Conservation (phyloP, 2,113 vertebrate genomes). For the Chiloscyllium plagiosum region DNA sequence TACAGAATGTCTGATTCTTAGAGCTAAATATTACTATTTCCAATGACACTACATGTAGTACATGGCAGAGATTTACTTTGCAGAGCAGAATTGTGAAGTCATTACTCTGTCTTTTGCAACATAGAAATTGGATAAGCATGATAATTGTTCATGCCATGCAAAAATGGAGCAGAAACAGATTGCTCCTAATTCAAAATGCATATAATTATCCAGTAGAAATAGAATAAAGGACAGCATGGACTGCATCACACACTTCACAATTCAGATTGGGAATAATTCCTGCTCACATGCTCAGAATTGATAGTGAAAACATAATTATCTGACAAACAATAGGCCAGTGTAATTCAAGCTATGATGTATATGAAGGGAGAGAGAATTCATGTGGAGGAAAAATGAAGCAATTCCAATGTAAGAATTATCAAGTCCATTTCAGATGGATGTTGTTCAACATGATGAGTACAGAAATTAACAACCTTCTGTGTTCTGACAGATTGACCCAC, state of each 20-base stretch:
- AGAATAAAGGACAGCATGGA: not conserved
- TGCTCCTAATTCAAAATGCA: not conserved
- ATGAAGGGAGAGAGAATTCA: not conserved
- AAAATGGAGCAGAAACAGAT: not conserved
- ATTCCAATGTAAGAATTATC: not conserved
- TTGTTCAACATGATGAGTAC: not conserved
- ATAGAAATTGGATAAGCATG: not conserved
- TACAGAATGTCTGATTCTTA: not conserved
- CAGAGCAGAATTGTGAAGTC: not conserved
- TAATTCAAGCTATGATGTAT: not conserved
- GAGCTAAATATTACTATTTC: not conserved
- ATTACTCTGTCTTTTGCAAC: not conserved
- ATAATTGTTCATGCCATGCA: not conserved
- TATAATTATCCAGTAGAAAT: not conserved
- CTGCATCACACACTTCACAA: not conserved
- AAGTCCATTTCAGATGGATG: not conserved
- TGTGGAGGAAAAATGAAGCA: not conserved
- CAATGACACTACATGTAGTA: not conserved
- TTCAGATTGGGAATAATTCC: not conserved
- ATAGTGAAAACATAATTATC: not conserved
- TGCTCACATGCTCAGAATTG: not conserved
- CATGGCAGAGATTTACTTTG: not conserved
- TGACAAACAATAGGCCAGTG: not conserved
- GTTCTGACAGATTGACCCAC: conserved; percentile 1
- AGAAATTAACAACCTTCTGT: not conserved